These are phyloP conservation scores for Scomber japonicus DNA, from an alignment of 2,113 vertebrate genomes.

Conservation along the genomic window DNA sequence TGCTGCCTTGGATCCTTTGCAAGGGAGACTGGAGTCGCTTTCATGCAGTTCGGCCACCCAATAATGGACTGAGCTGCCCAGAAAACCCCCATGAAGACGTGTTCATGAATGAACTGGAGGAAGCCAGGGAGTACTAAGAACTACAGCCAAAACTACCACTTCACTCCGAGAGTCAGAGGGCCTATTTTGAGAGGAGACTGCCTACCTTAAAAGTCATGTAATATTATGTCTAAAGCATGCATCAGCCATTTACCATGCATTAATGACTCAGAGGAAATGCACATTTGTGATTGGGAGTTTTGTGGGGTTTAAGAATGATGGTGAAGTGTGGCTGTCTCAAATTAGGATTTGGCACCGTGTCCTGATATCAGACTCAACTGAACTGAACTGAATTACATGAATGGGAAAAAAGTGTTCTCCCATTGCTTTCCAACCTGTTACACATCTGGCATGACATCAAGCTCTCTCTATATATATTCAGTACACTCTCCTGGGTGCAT, in stretches of 20 bases:
- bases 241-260: slow-evolving; percentile 22
- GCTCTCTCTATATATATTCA: slow-evolving; percentile 49
- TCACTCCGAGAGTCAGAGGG: slow-evolving; percentile 53
- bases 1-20: slow-evolving; percentile 94
- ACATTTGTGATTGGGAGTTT: slow-evolving; percentile 41
- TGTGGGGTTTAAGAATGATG: slow-evolving; percentile 15
- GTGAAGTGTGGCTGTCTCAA: slow-evolving; percentile 50
- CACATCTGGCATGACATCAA: slow-evolving; percentile 65
- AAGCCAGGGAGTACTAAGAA: slow-evolving; percentile 92
- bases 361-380: slow-evolving; percentile 42
- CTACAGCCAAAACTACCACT: slow-evolving; percentile 68
- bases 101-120: slow-evolving; percentile 92
- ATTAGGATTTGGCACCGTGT: slow-evolving; percentile 62
- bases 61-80: slow-evolving; percentile 87
- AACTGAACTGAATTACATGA: slow-evolving; percentile 44
- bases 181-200: slow-evolving; percentile 60
- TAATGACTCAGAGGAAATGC: slow-evolving; percentile 39
- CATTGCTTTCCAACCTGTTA: slow-evolving; percentile 60
- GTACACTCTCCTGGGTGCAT: slow-evolving; percentile 51
- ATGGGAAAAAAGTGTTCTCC: slow-evolving; percentile 53
- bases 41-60: slow-evolving; percentile 89
- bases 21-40: slow-evolving; percentile 96
- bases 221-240: slow-evolving; percentile 39
- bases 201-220: slow-evolving; percentile 35
- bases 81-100: slow-evolving; percentile 91